Conservation (phyloP, 2,888 invertebrate species). For the Byasa hedistus region DNA sequence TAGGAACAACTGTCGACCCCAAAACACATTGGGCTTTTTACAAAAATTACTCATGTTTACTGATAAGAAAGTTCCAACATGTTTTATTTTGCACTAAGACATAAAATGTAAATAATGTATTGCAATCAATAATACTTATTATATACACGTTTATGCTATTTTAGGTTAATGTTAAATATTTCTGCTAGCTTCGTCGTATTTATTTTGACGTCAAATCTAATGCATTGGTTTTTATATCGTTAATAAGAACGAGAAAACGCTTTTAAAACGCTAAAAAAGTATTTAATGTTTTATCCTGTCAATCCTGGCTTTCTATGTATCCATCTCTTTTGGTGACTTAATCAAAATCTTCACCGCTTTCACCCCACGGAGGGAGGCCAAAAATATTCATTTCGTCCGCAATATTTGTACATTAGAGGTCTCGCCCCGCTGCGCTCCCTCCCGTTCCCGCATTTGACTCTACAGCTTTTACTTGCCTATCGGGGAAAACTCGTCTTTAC, state of each 20-base stretch:
- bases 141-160: no score
- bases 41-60: conserved; percentile 1
- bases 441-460: conserved; percentile 57
- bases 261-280: no score
- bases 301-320: conserved; percentile 59
- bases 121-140: no score
- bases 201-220: neutral
- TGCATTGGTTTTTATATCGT: neutral
- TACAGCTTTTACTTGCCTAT: conserved; percentile 51
- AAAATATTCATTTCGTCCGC: conserved; percentile 79
- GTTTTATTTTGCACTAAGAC: no score
- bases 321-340: conserved; percentile 66
- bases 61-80: neutral
- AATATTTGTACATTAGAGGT: conserved; percentile 81
- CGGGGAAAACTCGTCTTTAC: conserved; percentile 50
- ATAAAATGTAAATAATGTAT: no score
- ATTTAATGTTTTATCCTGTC: neutral
- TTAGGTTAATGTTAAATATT: neutral
- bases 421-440: conserved; percentile 72
- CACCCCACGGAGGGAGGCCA: conserved; percentile 48
- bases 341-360: conserved; percentile 71
- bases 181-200: neutral
- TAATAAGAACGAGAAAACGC: no score
- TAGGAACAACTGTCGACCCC: conserved; percentile 74
- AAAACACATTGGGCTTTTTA: conserved; percentile 52